phyloP scores from a whole-genome alignment of 2,113 vertebrate species.

The Globicephala melas region DNA sequence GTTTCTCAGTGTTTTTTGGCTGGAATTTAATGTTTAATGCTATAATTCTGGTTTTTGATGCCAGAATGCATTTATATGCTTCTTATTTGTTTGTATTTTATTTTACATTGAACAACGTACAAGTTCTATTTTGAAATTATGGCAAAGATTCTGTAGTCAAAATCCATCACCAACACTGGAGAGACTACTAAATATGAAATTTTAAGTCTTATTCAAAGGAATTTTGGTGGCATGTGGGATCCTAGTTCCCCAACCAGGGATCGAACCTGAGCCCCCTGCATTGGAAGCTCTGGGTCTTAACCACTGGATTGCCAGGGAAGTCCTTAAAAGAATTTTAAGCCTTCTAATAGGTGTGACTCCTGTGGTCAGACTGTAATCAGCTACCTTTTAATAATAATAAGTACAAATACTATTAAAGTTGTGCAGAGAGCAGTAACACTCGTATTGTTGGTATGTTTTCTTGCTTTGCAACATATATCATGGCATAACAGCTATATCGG shows the following conservation, averaged over 20 bases:
- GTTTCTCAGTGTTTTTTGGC: neutral
- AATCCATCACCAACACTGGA: neutral
- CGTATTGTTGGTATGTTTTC: neutral
- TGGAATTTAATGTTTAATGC: neutral
- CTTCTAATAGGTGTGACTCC: neutral
- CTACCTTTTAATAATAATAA: slow-evolving; percentile 9
- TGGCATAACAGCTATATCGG: neutral
- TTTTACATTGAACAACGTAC: slow-evolving; percentile 32
- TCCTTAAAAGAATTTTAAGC: neutral
- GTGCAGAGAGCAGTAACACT: neutral
- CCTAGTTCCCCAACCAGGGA: no score
- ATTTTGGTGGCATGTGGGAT: no score
- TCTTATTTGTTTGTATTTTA: neutral
- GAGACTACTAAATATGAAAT: neutral
- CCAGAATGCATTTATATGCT: neutral
- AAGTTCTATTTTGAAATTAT: neutral
- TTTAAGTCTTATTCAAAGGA: neutral
- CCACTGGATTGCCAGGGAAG: no score
- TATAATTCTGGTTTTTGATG: neutral
- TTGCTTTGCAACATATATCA: neutral
- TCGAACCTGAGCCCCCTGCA: no score
- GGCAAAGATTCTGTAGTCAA: neutral
- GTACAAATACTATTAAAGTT: neutral
- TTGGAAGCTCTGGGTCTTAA: no score
- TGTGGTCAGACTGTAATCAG: neutral